These are phyloP conservation scores for Aphelenchoides fujianensis DNA, from an alignment of 1,140 invertebrate species.

Conservation along the genomic window DNA sequence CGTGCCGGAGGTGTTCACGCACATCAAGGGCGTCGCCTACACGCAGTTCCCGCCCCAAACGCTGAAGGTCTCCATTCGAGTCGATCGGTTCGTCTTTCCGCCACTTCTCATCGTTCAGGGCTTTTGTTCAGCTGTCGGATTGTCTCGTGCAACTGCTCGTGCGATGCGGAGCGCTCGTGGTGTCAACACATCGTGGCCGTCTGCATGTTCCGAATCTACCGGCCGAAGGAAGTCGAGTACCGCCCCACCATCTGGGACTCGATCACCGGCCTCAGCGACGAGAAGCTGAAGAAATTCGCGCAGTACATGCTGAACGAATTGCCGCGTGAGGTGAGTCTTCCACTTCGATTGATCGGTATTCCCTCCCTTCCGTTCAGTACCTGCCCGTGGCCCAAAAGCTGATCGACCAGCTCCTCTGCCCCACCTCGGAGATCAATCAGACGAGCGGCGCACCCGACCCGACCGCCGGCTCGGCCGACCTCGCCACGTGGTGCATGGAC, in stretches of 20 bases:
- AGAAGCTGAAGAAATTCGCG: constrained; percentile 94
- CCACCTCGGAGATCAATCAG: constrained; percentile 80
- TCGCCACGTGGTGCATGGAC: constrained; percentile 91
- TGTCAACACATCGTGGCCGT: constrained; percentile 98
- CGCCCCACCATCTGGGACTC: constrained; percentile 96
- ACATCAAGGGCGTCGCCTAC: background rate
- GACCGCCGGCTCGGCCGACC: constrained; percentile 88
- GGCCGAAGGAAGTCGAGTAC: constrained; percentile 84
- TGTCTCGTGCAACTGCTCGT: constrained; percentile 95
- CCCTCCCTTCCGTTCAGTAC: constrained; percentile 70
- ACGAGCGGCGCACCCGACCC: constrained; percentile 77
- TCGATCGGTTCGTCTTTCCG: constrained; percentile 47
- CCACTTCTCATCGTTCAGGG: background rate
- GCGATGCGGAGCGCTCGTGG: constrained; percentile 87
- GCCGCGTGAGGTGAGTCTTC: constrained; percentile 80
- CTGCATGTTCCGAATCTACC: constrained; percentile 91
- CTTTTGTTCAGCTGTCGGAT: constrained; percentile 68
- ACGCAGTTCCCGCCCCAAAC: background rate
- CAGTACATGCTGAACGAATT: constrained; percentile 98
- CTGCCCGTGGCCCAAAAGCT: constrained; percentile 92
- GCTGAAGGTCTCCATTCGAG: constrained; percentile 52
- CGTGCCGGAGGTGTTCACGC: background rate
- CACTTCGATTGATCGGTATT: constrained; percentile 64
- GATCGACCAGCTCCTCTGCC: constrained; percentile 80
- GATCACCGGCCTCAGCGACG: constrained; percentile 81